These are phyloP conservation scores for Engraulis encrasicolus DNA, from an alignment of 2,113 vertebrate species.

Conservation along the genomic window DNA sequence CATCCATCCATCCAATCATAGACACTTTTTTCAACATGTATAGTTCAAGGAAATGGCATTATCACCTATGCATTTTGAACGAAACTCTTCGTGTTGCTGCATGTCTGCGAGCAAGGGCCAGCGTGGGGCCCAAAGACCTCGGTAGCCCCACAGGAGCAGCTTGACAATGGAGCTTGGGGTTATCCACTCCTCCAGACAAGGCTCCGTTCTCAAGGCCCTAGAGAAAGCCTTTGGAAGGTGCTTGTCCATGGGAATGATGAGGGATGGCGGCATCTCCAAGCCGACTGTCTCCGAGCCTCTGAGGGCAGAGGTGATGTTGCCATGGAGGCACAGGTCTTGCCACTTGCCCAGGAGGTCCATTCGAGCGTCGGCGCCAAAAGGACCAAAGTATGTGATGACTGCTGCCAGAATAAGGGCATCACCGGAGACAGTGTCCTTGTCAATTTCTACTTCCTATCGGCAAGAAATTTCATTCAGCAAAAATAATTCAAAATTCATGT, in stretches of 20 bases:
- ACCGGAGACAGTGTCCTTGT: constrained; percentile 56
- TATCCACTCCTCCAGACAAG: constrained; percentile 50
- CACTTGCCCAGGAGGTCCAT: constrained; percentile 78
- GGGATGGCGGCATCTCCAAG: background rate
- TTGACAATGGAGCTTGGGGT: constrained; percentile 60
- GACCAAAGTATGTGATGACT: constrained; percentile 76
- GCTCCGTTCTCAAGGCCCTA: constrained; percentile 57
- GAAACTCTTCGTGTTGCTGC: constrained; percentile 61
- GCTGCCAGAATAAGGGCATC: constrained; percentile 81
- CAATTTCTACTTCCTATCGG: constrained; percentile 65
- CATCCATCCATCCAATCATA: too few species aligned
- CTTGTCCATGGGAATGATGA: constrained; percentile 60
- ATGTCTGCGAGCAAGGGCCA: constrained; percentile 80
- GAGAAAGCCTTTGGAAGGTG: constrained; percentile 64
- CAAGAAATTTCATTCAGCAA: constrained; percentile 17
- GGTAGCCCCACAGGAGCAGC: constrained; percentile 70
- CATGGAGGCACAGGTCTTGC: constrained; percentile 70
- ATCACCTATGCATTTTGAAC: constrained; percentile 53
- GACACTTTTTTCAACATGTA: background rate
- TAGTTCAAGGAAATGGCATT: background rate
- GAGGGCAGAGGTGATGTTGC: constrained; percentile 61
- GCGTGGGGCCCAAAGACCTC: constrained; percentile 42
- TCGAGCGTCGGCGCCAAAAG: constrained; percentile 70
- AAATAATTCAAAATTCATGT: background rate
- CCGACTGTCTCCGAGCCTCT: constrained; percentile 42